Conservation (phyloP, 1,140 invertebrate genomes). For the Psix sp. region DNA sequence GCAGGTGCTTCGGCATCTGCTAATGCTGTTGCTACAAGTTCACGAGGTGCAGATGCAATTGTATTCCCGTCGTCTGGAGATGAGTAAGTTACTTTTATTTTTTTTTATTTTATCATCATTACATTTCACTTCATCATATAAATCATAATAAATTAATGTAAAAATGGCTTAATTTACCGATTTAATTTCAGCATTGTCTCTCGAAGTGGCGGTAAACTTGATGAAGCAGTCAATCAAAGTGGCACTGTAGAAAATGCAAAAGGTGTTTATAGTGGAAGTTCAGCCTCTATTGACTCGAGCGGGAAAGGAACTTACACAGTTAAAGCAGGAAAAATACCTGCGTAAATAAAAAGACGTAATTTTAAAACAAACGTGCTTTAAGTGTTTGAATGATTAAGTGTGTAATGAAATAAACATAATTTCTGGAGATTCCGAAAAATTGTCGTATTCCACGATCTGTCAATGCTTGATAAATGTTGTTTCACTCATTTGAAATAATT, state of each 20-base stretch:
- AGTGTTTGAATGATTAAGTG: slow-evolving; percentile 13
- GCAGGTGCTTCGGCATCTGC: slow-evolving; percentile 7
- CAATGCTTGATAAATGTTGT: no score
- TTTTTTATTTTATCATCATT: neutral
- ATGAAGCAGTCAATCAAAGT: slow-evolving; percentile 56
- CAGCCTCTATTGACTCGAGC: slow-evolving; percentile 62
- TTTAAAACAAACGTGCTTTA: no score
- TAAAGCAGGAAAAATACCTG: slow-evolving; percentile 68
- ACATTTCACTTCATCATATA: no score
- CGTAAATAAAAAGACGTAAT: slow-evolving; percentile 5
- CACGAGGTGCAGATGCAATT: slow-evolving; percentile 10
- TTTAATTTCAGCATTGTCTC: slow-evolving; percentile 62
- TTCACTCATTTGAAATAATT: no score
- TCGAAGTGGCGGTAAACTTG: slow-evolving; percentile 61
- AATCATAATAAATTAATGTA: no score
- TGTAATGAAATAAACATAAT: neutral
- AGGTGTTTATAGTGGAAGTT: slow-evolving; percentile 71
- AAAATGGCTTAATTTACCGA: no score
- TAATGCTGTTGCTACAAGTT: slow-evolving; percentile 7
- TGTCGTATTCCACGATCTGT: no score
- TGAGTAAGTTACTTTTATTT: neutral
- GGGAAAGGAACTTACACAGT: slow-evolving; percentile 72
- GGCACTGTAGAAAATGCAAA: slow-evolving; percentile 66
- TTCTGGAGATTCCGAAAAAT: no score
- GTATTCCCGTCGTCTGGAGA: slow-evolving; percentile 7